A percentile compares a stretch with the other conserved stretches of the same genome.
Conservation (phyloP, 1,140 invertebrate species). For the Apis cerana region DNA sequence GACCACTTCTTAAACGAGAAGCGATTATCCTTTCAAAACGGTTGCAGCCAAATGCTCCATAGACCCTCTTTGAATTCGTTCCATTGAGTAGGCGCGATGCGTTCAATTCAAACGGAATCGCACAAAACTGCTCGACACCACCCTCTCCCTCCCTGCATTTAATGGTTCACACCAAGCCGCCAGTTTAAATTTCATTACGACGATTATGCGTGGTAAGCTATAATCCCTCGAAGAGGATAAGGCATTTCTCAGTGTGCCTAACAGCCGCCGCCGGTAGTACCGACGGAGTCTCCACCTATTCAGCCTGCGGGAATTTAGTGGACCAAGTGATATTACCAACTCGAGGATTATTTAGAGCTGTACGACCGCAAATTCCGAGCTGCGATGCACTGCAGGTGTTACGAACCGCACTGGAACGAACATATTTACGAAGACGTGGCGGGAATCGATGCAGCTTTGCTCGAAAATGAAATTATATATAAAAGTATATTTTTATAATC, state of each 20-base stretch:
- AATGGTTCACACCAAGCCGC: conserved; percentile 13
- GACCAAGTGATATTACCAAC: conserved; percentile 63
- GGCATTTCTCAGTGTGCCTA: conserved; percentile 49
- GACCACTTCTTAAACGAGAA: background rate
- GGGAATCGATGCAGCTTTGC: conserved; percentile 29
- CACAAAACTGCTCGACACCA: background rate
- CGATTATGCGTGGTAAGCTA: conserved; percentile 64
- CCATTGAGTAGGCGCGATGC: conserved; percentile 1
- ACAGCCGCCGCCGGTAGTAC: conserved; percentile 2
- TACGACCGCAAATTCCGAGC: conserved; percentile 51
- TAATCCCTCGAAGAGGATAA: conserved; percentile 60
- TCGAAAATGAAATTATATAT: conserved; percentile 1
- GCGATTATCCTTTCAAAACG: background rate
- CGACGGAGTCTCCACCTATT: conserved; percentile 47
- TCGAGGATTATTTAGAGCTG: conserved; percentile 62
- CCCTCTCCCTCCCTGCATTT: background rate
- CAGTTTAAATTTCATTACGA: conserved; percentile 70
- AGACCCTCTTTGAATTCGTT: background rate
- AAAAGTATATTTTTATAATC: no score
- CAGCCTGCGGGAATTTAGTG: conserved; percentile 58
- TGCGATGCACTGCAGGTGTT: conserved; percentile 39
- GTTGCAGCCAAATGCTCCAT: background rate
- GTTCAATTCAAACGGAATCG: conserved; percentile 10
- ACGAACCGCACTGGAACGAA: background rate
- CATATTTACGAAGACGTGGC: conserved; percentile 42